A percentile compares a stretch with the other conserved stretches of the same genome.
phyloP scores from a whole-genome alignment of 2,888 invertebrate genomes.

The Macaria liturata region DNA sequence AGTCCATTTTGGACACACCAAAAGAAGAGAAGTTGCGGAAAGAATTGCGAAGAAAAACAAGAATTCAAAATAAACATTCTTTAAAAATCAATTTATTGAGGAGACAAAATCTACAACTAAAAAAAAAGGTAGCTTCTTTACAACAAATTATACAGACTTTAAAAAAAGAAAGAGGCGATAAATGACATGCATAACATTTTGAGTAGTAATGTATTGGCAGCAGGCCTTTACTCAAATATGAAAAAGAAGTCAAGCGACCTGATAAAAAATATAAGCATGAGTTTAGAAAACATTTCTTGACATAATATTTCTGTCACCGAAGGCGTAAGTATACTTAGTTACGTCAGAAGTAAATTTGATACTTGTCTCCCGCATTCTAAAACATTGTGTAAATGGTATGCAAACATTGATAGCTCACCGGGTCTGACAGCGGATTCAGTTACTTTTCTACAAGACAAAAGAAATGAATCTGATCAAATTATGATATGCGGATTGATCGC shows the following conservation, averaged over 20 bases:
- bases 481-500: constrained; percentile 30
- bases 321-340: constrained; percentile 33
- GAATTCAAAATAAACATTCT: constrained; percentile 1
- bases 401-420: constrained; percentile 27
- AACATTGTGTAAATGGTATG: constrained; percentile 34
- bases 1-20: constrained; percentile 1
- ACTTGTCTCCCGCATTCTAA: constrained; percentile 36
- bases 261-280: constrained; percentile 20
- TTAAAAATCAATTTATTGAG: background rate
- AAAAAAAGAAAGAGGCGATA: constrained; percentile 22
- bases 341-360: constrained; percentile 33
- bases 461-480: constrained; percentile 22
- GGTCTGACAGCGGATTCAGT: constrained; percentile 36
- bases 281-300: constrained; percentile 33
- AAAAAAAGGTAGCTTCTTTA: constrained; percentile 1
- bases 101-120: constrained; percentile 1
- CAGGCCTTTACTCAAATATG: constrained; percentile 19
- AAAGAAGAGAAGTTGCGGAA: background rate
- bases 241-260: constrained; percentile 21
- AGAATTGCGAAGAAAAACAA: background rate
- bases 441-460: constrained; percentile 28
- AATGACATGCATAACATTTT: constrained; percentile 25
- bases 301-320: constrained; percentile 32
- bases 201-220: constrained; percentile 21
- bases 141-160: background rate